Evolutionary conservation across 2,888 invertebrate genomes (phyloP).

Genomic region (Dynastes maya): DNA sequence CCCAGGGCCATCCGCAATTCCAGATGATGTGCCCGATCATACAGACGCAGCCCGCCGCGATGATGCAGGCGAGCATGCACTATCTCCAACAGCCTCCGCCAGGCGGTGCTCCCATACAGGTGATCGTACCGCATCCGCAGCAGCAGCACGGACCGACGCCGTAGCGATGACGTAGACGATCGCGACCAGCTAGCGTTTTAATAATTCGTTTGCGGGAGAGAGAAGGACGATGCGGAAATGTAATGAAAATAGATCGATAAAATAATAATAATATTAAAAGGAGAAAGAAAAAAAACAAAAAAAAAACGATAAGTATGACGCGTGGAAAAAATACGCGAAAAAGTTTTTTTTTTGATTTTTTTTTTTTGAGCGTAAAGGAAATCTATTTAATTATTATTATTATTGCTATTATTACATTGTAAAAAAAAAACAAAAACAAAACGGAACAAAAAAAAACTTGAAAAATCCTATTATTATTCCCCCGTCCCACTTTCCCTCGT

Average conservation of each 20-base stretch:
- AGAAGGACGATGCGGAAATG: no score
- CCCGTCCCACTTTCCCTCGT: no score
- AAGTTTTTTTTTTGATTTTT: no score
- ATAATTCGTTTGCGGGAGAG: no score
- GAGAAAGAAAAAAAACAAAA: neutral
- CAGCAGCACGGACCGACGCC: conserved; percentile 67
- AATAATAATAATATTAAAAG: neutral
- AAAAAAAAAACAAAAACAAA: no score
- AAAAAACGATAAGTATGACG: no score
- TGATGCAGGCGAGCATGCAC: conserved; percentile 68
- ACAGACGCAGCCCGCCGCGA: conserved; percentile 72
- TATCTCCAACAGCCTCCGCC: conserved; percentile 71
- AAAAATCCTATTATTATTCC: no score
- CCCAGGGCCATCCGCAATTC: conserved; percentile 72
- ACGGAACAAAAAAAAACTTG: no score
- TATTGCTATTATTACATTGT: neutral
- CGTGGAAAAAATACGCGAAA: no score
- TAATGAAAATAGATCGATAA: no score
- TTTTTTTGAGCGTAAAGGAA: no score
- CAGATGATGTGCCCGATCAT: conserved; percentile 77
- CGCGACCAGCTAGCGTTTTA: no score
- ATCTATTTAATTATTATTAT: conserved; percentile 6
- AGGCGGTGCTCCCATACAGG: conserved; percentile 71
- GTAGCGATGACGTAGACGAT: conserved; percentile 58
- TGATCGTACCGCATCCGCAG: conserved; percentile 70